These are phyloP conservation scores for Sinotaia quadrata DNA, from an alignment of 2,888 invertebrate species.

Conservation along the genomic window DNA sequence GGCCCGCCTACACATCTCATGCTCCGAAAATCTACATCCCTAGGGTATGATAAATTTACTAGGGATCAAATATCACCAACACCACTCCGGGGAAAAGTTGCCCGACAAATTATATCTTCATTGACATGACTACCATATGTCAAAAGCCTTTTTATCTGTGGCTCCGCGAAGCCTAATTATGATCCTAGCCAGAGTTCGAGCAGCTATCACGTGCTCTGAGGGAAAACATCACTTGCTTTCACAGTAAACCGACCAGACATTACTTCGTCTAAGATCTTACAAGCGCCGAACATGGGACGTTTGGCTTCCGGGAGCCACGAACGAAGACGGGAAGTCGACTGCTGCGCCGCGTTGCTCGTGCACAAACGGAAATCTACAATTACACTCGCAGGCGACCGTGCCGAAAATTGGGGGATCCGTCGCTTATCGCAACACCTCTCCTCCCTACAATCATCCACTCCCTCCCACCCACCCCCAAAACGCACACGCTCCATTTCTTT, in stretches of 20 bases:
- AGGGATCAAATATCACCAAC: constrained; percentile 12
- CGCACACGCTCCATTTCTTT: not conserved
- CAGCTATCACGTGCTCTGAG: constrained; percentile 18
- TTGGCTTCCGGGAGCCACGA: not conserved
- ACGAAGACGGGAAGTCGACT: not conserved
- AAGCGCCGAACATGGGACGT: not conserved
- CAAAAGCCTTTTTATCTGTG: constrained; percentile 20
- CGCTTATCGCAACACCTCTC: not conserved
- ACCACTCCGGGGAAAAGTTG: constrained; percentile 17
- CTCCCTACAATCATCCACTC: not conserved
- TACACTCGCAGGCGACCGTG: not conserved
- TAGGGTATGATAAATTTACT: not conserved
- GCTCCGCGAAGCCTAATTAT: constrained; percentile 20
- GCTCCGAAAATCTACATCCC: not conserved
- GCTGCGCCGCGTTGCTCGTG: not conserved
- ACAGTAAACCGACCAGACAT: constrained; percentile 24
- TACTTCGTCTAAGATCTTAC: constrained; percentile 1
- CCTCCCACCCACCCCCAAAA: not conserved
- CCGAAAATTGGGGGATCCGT: not conserved
- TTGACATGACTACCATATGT: constrained; percentile 28
- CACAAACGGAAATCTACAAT: not conserved
- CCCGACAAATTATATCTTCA: constrained; percentile 26
- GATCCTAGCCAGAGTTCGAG: constrained; percentile 6
- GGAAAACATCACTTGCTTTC: constrained; percentile 25
- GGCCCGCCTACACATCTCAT: not conserved